A percentile compares a stretch with the other conserved stretches of the same genome.
These are phyloP conservation scores for Euthynnus affinis DNA, from an alignment of 2,797 vertebrate genomes.

Conservation along the genomic window DNA sequence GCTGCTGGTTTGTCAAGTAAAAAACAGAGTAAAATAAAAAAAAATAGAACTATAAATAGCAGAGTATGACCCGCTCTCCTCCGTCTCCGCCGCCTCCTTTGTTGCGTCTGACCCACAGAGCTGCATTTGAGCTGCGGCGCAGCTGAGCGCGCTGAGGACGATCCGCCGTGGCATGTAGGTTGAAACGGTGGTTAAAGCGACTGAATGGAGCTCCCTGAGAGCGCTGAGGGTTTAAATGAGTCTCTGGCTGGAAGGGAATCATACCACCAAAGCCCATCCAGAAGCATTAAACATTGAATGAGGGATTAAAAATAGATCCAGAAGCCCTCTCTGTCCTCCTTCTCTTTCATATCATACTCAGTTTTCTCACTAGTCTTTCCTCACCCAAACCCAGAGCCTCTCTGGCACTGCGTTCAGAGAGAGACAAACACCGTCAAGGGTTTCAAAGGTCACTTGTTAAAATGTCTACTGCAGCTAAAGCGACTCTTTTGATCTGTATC, in stretches of 20 bases:
- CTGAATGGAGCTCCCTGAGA: not conserved
- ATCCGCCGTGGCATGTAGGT: conserved; percentile 6
- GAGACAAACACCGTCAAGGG: not conserved
- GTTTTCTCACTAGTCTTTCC: not conserved
- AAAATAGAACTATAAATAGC: conserved; percentile 30
- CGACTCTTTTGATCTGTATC: not conserved
- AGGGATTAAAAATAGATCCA: conserved; percentile 56
- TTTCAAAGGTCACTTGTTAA: conserved; percentile 10
- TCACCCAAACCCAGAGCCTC: not conserved
- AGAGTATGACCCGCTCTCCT: not conserved
- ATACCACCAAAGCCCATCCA: conserved; percentile 29
- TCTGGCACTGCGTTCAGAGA: not conserved
- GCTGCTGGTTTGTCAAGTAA: conserved; percentile 7
- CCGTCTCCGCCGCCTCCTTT: conserved; percentile 2
- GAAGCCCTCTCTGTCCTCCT: conserved; percentile 21
- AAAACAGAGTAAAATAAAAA: not conserved
- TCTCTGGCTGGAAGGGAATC: conserved; percentile 25
- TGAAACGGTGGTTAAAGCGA: conserved; percentile 10
- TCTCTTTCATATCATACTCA: not conserved
- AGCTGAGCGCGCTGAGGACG: conserved; percentile 34
- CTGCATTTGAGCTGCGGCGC: conserved; percentile 22
- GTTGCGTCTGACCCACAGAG: conserved; percentile 36
- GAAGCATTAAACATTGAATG: conserved; percentile 41
- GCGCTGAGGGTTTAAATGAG: conserved; percentile 30
- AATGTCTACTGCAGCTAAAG: not conserved